Conservation (phyloP, 1,140 invertebrate genomes). For the Dreissena polymorpha region DNA sequence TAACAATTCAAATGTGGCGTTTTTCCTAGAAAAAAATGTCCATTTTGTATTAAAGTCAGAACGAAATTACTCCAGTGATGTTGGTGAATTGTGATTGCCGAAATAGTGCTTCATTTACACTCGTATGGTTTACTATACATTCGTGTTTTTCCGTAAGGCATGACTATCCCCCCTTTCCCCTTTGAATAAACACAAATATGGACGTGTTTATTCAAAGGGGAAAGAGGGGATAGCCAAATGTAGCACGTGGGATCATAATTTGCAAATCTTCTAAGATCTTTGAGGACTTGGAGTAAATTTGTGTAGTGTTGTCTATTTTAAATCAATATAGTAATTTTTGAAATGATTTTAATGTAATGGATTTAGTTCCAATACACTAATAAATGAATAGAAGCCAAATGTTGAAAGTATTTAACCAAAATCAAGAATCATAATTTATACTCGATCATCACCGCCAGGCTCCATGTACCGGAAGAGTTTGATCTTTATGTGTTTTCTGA, state of each 20-base stretch:
- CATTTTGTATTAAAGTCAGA: too few species aligned
- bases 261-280: not conserved
- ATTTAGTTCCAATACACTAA: not conserved
- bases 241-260: not conserved
- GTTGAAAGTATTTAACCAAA: not conserved
- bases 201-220: not conserved
- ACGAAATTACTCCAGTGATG: too few species aligned
- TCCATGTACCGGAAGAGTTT: too few species aligned
- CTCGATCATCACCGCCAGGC: not conserved
- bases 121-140: too few species aligned
- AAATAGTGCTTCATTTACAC: too few species aligned
- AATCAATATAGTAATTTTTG: not conserved
- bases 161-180: too few species aligned
- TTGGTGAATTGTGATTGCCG: too few species aligned
- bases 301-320: too few species aligned
- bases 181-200: not conserved
- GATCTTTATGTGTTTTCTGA: too few species aligned
- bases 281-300: not conserved
- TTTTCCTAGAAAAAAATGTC: too few species aligned
- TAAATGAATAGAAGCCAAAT: not conserved
- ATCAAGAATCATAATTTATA: not conserved
- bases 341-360: not conserved
- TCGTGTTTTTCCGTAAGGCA: too few species aligned
- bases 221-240: not conserved
- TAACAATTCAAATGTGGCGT: too few species aligned